Base-by-base conservation (phyloP, 1,140 invertebrate genomes). In the Rhyzopertha dominica region DNA sequence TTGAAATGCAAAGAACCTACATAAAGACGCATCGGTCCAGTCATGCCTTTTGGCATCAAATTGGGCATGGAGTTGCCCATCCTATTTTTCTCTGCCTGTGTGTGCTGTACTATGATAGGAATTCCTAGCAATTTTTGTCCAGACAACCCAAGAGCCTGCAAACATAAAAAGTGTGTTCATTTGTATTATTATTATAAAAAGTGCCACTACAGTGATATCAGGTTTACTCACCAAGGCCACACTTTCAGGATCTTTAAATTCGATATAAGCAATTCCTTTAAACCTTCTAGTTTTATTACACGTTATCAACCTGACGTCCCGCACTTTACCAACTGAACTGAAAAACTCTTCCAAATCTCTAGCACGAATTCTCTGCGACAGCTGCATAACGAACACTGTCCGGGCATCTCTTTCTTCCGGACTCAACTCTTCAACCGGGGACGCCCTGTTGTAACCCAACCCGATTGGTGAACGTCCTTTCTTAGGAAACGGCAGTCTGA, bases 281-380 rank as follows among this genome's bases (percentile, higher is more conserved):
- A 98, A 99, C 53, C 95, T 75, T 56, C 96, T 80, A 0, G 97
- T 99, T 72, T 98, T 98, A 67, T 98, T 98, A 69, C 98, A 98
- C 28, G 94, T 97, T 29, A 99, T 99, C 48, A 99, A 81, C 62
- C 95, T 77, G 7, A 99, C 97, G 77, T 99, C 97, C 57, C 93
- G 80, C 14, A 98, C 95, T 78, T 97, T 97, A 25, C 97, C 97
- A 43, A 99, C 95, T 42, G 92, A 90, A 3, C 92, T 96, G 66
- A 99, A 99, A 68, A 99, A 99, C 70, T 99, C 95, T 74, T 99
- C 96, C 23, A 99, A 72, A 69, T 99, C 96, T 44, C 95, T 80
- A 7, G 90, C 90, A 45, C 95, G 79, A 54, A 98, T 93, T 53
- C 92, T 77, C 60, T 96, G 90, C 44, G 94, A 93, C 22, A 97